phyloP scores from a whole-genome alignment of 2,797 vertebrate species.

The Psittacula echo region DNA sequence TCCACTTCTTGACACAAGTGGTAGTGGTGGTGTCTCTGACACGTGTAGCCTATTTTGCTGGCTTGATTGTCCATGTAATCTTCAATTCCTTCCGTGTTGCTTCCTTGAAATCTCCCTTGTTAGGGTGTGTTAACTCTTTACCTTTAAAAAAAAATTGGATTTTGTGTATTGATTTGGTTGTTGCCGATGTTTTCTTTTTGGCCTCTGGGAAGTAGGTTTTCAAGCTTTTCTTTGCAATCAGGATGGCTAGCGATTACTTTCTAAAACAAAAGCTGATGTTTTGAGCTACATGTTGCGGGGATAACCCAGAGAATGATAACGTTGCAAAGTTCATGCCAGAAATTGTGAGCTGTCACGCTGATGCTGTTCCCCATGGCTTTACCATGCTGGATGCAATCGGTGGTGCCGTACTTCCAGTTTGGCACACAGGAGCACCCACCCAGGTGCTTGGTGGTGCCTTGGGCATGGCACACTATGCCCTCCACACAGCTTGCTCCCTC shows the following conservation, averaged over 20 bases:
- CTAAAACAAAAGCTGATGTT: not conserved
- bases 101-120: not conserved
- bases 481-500: not conserved
- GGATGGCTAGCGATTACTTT: not conserved
- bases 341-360: accelerated
- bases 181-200: not conserved
- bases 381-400: accelerated
- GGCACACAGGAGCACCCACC: not conserved
- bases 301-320: not conserved
- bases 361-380: not conserved
- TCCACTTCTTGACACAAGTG: not conserved
- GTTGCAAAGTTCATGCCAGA: not conserved
- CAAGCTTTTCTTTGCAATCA: not conserved
- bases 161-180: not conserved
- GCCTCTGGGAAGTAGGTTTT: not conserved
- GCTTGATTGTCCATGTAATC: accelerated
- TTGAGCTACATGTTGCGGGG: not conserved
- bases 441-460: not conserved
- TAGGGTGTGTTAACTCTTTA: not conserved
- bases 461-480: not conserved
- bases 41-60: not conserved
- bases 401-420: not conserved
- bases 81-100: not conserved
- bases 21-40: not conserved
- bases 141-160: not conserved